Conservation (phyloP, 2,797 vertebrate species). For the Pipistrellus kuhlii region DNA sequence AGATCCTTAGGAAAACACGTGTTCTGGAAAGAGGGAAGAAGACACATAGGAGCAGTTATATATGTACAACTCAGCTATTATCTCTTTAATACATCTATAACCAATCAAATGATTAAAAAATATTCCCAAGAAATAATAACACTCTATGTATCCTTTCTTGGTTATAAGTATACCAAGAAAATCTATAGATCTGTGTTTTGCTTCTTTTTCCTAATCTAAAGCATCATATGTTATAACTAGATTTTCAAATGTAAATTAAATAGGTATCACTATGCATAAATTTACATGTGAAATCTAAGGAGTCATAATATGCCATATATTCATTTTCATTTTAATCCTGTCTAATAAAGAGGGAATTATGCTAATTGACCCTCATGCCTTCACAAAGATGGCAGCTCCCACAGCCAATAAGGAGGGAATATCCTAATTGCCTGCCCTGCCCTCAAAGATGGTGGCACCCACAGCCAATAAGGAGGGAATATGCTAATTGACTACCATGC, state of each 20-base stretch:
- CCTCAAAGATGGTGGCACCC: too few relatives aligned
- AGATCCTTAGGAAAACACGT: not conserved
- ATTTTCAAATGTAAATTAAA: conserved; percentile 66
- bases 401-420: too few relatives aligned
- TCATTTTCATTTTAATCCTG: conserved; percentile 23
- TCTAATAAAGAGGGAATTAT: too few relatives aligned
- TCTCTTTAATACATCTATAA: not conserved
- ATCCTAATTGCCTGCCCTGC: too few relatives aligned
- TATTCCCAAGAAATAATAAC: conserved; percentile 30
- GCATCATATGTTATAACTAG: conserved; percentile 15
- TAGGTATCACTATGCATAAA: conserved; percentile 44
- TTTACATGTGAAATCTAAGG: conserved; percentile 46
- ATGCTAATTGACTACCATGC: too few relatives aligned
- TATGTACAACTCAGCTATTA: not conserved
- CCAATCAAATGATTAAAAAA: not conserved
- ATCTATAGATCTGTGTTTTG: not conserved
- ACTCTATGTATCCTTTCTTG: not conserved
- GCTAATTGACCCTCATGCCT: too few relatives aligned
- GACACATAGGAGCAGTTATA: not conserved
- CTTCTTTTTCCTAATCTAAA: conserved; percentile 37
- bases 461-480: too few relatives aligned
- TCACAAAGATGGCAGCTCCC: too few relatives aligned
- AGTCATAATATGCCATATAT: not conserved
- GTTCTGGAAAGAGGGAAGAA: not conserved
- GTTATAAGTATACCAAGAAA: not conserved